A percentile compares a stretch with the other conserved stretches of the same genome.
Evolutionary conservation across 1,140 invertebrate species (phyloP).

Genomic region (Philotrypesis tridentata): DNA sequence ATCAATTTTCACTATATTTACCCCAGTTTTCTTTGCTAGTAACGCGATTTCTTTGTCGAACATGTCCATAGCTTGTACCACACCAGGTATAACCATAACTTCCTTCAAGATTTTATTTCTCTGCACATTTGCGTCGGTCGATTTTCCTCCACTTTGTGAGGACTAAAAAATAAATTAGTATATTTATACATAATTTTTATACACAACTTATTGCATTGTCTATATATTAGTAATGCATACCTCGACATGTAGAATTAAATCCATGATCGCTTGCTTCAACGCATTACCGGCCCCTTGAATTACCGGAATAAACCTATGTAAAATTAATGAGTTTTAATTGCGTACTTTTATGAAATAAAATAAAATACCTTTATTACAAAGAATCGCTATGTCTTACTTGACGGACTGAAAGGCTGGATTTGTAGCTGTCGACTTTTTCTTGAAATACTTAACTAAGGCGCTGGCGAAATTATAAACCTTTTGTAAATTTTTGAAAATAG

Average conservation of each 20-base stretch:
- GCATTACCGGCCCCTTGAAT: slow-evolving; percentile 76
- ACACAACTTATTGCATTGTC: too few species aligned
- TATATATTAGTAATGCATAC: too few species aligned
- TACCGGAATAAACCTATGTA: slow-evolving; percentile 74
- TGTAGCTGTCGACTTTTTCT: slow-evolving; percentile 64
- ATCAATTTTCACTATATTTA: slow-evolving; percentile 54
- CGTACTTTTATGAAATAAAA: slow-evolving; percentile 24
- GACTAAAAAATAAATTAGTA: slow-evolving; percentile 56
- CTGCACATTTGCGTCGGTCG: slow-evolving; percentile 67
- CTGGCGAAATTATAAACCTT: slow-evolving; percentile 69
- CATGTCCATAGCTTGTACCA: slow-evolving; percentile 77
- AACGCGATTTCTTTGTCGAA: slow-evolving; percentile 76
- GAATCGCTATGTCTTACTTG: slow-evolving; percentile 59
- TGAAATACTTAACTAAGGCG: slow-evolving; percentile 73
- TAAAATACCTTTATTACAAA: slow-evolving; percentile 15
- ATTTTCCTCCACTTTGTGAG: slow-evolving; percentile 63
- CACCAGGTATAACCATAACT: slow-evolving; percentile 76
- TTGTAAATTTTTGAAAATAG: slow-evolving; percentile 72
- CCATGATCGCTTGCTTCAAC: slow-evolving; percentile 74
- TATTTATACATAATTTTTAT: too few species aligned
- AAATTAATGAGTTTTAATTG: slow-evolving; percentile 33
- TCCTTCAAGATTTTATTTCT: slow-evolving; percentile 77
- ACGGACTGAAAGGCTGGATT: slow-evolving; percentile 71
- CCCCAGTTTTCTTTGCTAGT: slow-evolving; percentile 75
- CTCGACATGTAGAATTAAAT: slow-evolving; percentile 75